Base-by-base conservation (phyloP, 1,140 invertebrate genomes). In the Glossosoma conforme region DNA sequence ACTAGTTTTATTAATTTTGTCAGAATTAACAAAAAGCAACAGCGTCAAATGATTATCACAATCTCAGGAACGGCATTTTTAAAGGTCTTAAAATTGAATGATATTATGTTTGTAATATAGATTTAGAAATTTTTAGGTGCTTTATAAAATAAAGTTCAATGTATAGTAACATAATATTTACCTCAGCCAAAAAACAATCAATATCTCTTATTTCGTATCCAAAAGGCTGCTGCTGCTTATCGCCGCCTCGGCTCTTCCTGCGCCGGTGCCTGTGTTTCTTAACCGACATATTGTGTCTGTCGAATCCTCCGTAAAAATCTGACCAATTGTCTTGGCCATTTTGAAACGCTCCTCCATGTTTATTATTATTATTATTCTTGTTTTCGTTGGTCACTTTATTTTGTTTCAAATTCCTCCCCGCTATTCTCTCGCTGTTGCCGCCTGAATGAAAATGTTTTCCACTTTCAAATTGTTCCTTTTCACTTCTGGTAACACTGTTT, bases 161-260 rank as follows among this genome's bases (percentile, higher is more conserved):
- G 13, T n/a, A 51, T 13, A 8, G 3, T 17, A 32, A 13, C 2
- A 33, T 33, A 19, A 15, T 15, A 36, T 60, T 63, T 66, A 84
- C 83, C 74, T 85, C 84, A 1, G 79, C 79, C 5, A 89, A 68
- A 62, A 88, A 87, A 20, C 77, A 77, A 54, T 87, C 84, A 22
- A 87, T 75, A 65, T 89, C 85, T 37, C 77, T 72, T 18, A 87
- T 87, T 49, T 87, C 83, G 54, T 87, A 88, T 20, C 84, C 85
- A 54, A 87, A 87, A 47, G 74, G 66, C 35, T 60, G 53, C 6
- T 49, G 63, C 11, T 63, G 59, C 38, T 58, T 58, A 46, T 65
- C 62, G 57, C 64, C 67, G 59, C 66, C 67, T 61, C 64, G 65
- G 42, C 60, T 63, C 45, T 70, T 66, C 22, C 67, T 57, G 56